These are phyloP conservation scores for Mico argentatus DNA, from an alignment of 2,797 vertebrate species.

Conservation along the genomic window DNA sequence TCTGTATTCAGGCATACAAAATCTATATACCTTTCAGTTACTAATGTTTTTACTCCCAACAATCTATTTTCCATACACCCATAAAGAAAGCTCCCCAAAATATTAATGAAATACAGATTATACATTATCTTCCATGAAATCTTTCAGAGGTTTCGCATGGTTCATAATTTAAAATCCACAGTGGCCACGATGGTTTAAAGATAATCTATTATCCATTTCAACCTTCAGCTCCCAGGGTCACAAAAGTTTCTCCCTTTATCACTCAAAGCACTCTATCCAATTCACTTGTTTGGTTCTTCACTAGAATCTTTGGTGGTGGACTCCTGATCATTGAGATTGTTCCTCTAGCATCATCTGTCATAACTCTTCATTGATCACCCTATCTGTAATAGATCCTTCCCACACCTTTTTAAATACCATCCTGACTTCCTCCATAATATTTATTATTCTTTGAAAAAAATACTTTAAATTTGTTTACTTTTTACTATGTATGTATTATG, in stretches of 20 bases:
- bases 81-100: not conserved
- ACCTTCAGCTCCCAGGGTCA: not conserved
- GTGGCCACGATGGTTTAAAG: not conserved
- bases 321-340: not conserved
- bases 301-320: too few species aligned
- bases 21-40: not conserved
- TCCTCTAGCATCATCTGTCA: not conserved
- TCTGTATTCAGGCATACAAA: not conserved
- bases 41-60: not conserved
- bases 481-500: not conserved
- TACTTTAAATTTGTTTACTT: not conserved
- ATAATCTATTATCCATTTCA: not conserved
- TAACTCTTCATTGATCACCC: not conserved
- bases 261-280: not conserved
- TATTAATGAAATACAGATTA: not conserved
- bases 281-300: not conserved
- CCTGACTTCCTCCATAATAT: not conserved
- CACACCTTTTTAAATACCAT: not conserved
- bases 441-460: not conserved
- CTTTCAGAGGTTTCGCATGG: not conserved
- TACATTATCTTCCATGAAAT: not conserved
- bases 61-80: not conserved
- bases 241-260: not conserved
- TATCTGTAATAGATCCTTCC: not conserved
- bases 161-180: not conserved